phyloP scores from a whole-genome alignment of 2,888 invertebrate genomes.

The Imbricaverruca yamaguchii region DNA sequence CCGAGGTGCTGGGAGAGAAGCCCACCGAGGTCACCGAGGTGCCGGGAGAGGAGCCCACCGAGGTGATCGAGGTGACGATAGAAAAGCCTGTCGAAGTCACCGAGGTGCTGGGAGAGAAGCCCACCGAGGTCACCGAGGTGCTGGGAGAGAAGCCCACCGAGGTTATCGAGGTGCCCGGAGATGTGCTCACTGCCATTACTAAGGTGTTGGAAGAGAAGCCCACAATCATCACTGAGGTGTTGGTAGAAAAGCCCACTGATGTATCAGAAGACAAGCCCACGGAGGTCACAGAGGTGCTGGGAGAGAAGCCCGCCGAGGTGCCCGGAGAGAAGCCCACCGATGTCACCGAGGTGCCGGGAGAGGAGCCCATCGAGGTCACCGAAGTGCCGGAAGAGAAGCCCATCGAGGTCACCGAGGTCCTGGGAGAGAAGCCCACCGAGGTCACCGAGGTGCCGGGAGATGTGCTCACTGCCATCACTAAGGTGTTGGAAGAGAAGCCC shows the following conservation, averaged over 20 bases:
- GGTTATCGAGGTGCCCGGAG: not conserved
- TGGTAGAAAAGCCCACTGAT: not conserved
- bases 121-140: not conserved
- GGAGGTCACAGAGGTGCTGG: not conserved
- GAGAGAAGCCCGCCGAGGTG: too few species aligned
- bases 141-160: not conserved
- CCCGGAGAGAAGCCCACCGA: not conserved
- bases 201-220: not conserved
- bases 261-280: not conserved
- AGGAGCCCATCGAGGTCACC: not conserved
- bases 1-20: not conserved
- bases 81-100: too few species aligned
- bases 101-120: too few species aligned
- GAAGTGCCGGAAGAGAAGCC: not conserved
- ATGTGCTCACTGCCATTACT: not conserved
- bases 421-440: too few species aligned
- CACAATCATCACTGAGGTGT: not conserved
- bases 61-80: not conserved
- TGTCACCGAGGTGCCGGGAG: too few species aligned
- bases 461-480: too few species aligned
- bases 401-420: too few species aligned
- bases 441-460: too few species aligned
- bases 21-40: too few species aligned
- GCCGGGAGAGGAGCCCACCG: not conserved
- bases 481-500: not conserved